Evolutionary conservation across 2,888 invertebrate genomes (phyloP).

Genomic region (Nephrotoma appendiculata): DNA sequence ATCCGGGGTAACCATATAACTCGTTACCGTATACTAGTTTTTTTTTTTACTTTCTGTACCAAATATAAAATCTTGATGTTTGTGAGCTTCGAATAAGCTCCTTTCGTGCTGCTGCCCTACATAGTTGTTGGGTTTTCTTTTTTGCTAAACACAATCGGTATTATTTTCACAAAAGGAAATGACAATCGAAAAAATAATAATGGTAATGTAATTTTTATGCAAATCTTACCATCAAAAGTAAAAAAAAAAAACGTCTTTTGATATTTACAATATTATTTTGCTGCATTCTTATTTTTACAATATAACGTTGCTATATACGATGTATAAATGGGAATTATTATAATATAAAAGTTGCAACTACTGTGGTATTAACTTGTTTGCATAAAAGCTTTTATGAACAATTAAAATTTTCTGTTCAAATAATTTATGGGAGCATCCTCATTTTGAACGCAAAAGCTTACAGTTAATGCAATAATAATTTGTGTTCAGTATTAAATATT

Average conservation of each 20-base stretch:
- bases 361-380: no score
- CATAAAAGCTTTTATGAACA: no score
- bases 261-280: no score
- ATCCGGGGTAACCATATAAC: neutral
- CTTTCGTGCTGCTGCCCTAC: neutral
- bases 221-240: neutral
- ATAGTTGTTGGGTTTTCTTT: neutral
- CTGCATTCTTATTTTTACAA: no score
- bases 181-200: neutral
- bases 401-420: no score
- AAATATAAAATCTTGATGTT: neutral
- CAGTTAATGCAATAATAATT: no score
- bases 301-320: no score
- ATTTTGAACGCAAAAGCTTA: no score
- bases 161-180: neutral
- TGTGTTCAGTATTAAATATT: no score
- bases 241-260: neutral
- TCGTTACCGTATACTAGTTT: neutral
- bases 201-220: neutral
- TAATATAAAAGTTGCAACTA: no score
- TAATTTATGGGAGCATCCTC: no score
- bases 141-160: neutral
- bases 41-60: neutral
- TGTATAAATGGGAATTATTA: no score
- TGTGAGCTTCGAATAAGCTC: neutral